A percentile compares a stretch with the other conserved stretches of the same genome.
These are phyloP conservation scores for Limnothrissa miodon DNA, from an alignment of 2,113 vertebrate genomes.

Conservation along the genomic window DNA sequence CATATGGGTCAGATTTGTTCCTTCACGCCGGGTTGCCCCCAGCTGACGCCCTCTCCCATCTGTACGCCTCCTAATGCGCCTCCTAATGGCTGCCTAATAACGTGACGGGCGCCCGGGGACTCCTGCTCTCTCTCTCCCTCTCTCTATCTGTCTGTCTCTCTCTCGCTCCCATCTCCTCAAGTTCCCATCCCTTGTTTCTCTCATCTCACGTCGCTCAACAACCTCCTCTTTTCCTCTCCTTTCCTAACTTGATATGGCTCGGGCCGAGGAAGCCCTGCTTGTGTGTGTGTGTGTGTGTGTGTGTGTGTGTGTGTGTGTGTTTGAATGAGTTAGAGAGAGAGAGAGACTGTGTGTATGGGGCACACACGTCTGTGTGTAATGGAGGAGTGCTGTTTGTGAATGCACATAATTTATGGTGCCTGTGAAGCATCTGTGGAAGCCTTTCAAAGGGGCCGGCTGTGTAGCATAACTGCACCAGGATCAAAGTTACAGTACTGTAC, in stretches of 20 bases:
- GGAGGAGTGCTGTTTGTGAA: neutral
- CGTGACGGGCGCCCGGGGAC: too few relatives aligned
- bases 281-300: neutral
- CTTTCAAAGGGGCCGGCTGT: too few relatives aligned
- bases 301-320: neutral
- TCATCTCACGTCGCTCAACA: too few relatives aligned
- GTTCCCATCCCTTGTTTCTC: too few relatives aligned
- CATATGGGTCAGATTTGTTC: slow-evolving; percentile 44
- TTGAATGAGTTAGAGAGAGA: neutral
- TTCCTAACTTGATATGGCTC: neutral
- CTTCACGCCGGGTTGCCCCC: slow-evolving; percentile 34
- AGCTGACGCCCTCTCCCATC: slow-evolving; percentile 32
- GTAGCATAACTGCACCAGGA: neutral
- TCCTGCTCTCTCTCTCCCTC: neutral
- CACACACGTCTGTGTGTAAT: neutral
- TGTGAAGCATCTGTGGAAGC: neutral
- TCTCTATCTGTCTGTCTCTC: neutral
- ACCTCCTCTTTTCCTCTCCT: neutral
- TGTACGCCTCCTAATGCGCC: neutral
- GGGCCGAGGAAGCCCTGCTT: too few relatives aligned
- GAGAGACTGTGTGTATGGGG: neutral
- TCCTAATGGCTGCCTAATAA: slow-evolving; percentile 24
- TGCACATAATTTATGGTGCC: neutral
- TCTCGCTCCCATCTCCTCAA: too few relatives aligned
- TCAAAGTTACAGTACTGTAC: neutral